A percentile compares a stretch with the other conserved stretches of the same genome.
Evolutionary conservation across 2,888 invertebrate species (phyloP).

Genomic region (Quadriops clusia): DNA sequence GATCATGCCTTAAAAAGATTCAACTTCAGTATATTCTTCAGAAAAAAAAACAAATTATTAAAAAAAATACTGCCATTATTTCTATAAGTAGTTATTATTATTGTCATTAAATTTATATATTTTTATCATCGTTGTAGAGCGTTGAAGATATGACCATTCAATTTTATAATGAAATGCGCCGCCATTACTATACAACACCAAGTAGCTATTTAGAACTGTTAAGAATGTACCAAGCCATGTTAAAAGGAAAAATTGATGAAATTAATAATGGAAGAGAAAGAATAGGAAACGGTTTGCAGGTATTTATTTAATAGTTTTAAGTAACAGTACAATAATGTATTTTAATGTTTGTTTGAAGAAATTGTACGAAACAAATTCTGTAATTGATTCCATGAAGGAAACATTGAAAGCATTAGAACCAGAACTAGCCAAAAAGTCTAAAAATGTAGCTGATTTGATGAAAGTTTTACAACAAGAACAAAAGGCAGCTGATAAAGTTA

Average conservation of each 20-base stretch:
- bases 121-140: slow-evolving; percentile 41
- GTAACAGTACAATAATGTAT: background rate
- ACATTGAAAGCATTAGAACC: slow-evolving; percentile 74
- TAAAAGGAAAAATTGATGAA: slow-evolving; percentile 57
- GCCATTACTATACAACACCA: slow-evolving; percentile 83
- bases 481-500: slow-evolving; percentile 68
- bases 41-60: too few species aligned
- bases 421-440: slow-evolving; percentile 62
- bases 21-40: too few species aligned
- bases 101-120: slow-evolving; percentile 3
- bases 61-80: too few species aligned
- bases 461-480: slow-evolving; percentile 67
- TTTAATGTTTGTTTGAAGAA: slow-evolving; percentile 49
- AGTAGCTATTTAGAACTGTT: slow-evolving; percentile 81
- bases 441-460: slow-evolving; percentile 64
- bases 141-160: slow-evolving; percentile 67
- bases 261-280: slow-evolving; percentile 54
- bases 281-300: slow-evolving; percentile 65
- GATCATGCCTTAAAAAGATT: too few species aligned
- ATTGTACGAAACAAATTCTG: slow-evolving; percentile 67
- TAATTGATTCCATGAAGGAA: slow-evolving; percentile 76
- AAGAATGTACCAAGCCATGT: slow-evolving; percentile 60
- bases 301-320: too few species aligned
- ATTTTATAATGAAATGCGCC: slow-evolving; percentile 69
- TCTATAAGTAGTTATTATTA: too few species aligned